Evolutionary conservation across 2,113 vertebrate species (phyloP).

Genomic region (Cyanocitta stelleri): DNA sequence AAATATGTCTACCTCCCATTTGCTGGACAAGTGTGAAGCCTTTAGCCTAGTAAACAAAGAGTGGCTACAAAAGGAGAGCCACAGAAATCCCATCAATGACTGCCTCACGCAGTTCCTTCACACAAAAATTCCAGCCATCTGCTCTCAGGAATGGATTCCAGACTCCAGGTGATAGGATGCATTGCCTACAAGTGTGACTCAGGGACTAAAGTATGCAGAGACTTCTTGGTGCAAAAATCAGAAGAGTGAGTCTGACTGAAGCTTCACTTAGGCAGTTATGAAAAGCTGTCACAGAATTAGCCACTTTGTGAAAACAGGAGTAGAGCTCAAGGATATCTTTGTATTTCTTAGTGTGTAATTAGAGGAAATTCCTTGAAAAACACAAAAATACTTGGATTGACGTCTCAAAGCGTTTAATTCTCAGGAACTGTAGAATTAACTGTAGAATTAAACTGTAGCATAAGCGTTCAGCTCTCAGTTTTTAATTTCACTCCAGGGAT

Average conservation of each 20-base stretch:
- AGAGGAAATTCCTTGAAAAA: neutral
- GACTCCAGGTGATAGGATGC: neutral
- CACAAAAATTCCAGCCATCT: neutral
- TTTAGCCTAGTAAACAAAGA: neutral
- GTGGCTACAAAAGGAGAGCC: neutral
- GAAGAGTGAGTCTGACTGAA: neutral
- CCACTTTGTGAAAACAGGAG: neutral
- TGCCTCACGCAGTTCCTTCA: neutral
- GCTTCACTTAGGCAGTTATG: neutral
- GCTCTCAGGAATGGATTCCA: neutral
- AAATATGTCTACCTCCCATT: neutral
- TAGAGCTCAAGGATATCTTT: neutral
- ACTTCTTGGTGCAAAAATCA: neutral
- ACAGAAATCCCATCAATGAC: neutral
- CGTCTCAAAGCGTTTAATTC: neutral
- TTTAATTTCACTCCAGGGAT: neutral
- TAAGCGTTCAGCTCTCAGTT: neutral
- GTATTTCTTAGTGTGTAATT: neutral
- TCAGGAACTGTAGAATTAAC: neutral
- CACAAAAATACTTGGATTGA: neutral
- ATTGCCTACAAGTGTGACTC: neutral
- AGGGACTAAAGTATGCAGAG: neutral
- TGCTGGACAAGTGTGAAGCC: neutral
- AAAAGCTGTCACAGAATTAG: neutral
- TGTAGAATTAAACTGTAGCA: no score